Base-by-base conservation (phyloP, 2,888 invertebrate species). In the Nephrotoma appendiculata region DNA sequence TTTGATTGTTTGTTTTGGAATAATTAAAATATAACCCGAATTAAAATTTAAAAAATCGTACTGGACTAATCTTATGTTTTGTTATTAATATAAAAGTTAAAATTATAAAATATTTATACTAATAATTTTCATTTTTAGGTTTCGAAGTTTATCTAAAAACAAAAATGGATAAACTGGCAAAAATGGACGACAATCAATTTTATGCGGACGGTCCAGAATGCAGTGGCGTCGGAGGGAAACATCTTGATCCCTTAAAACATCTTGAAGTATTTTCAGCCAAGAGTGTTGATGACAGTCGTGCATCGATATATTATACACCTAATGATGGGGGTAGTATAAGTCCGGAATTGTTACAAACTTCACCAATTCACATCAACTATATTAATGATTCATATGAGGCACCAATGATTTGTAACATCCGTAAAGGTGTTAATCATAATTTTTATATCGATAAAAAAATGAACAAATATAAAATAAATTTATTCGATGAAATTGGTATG, bases 271-370 rank as follows among this genome's bases (percentile, higher is more conserved):
- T 86, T 88, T 90, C 90, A 85, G 86, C 88, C 0, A 89, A 88
- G 87, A 88, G 89, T 83, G 87, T 88, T 86, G 89, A 89, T 86
- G 94, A 94, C 88, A 96, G 95, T 91, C 94, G 93, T 90, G 92
- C 94, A 89, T 95, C 95, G 86, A 94, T 96, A 86, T 97, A 97
- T 91, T 97, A 96, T 92, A 96, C 97, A 86, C 96, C 97, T 11
- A 95, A 95, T 4, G 96, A 96, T 90, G 90, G 94, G 45, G 90
- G 94, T 45, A 95, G 95, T 1, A 89, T 94, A 88, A 93, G 93
- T 86, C 92, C 92, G 43, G 91, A 91, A 83, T 89, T 89, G 87
- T 89, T 93, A 87, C 93, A 93, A 88, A 90, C 90, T 41, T 89
- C 91, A 42, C 90, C 89, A 87, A 93, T 95, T 88, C 95, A 95